phyloP scores from a whole-genome alignment of 2,888 invertebrate species.

The Hypselothyrea guttata region DNA sequence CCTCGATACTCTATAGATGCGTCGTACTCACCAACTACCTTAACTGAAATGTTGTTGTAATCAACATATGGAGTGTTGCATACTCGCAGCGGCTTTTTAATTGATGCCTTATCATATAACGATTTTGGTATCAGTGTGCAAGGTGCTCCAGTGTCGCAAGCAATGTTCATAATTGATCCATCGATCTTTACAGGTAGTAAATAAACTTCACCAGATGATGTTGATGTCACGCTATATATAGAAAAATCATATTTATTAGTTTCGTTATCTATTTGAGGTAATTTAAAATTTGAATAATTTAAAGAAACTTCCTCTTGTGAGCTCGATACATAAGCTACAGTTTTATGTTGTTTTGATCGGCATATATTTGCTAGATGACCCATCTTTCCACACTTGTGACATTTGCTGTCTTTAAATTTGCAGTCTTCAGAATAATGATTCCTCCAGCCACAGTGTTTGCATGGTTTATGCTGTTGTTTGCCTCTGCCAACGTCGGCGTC shows the following conservation, averaged over 20 bases:
- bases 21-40: neutral
- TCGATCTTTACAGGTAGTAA: neutral
- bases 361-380: neutral
- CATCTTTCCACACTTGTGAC: neutral
- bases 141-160: conserved; percentile 2
- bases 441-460: neutral
- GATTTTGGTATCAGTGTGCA: conserved; percentile 1
- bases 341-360: neutral
- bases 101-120: neutral
- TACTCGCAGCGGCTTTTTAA: neutral
- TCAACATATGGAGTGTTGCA: neutral
- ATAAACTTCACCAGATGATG: neutral
- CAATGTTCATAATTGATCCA: conserved; percentile 2
- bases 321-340: neutral
- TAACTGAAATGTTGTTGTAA: neutral
- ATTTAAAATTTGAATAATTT: neutral
- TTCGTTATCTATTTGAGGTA: neutral
- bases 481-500: neutral
- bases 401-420: conserved; percentile 1
- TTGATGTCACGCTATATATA: neutral
- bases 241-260: neutral
- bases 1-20: neutral
- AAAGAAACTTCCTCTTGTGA: neutral
- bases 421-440: conserved; percentile 1
- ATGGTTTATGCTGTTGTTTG: neutral